These are phyloP conservation scores for Channallabes apus DNA, from an alignment of 2,797 vertebrate species.

Conservation along the genomic window DNA sequence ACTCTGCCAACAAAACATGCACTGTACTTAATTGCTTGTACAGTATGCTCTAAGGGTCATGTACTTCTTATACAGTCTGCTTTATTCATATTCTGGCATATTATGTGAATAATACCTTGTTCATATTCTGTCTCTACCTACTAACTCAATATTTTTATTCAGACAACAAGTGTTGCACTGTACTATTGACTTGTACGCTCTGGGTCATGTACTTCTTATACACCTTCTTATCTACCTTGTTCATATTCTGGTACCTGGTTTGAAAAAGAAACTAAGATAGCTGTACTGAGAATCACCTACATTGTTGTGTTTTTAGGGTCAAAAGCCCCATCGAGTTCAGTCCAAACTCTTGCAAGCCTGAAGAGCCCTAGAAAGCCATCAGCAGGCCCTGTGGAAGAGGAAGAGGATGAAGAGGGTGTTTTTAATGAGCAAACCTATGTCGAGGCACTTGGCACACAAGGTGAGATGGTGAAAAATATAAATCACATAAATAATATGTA, in stretches of 20 bases:
- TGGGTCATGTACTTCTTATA: background rate
- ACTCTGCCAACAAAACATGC: too few relatives aligned
- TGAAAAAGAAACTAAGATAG: background rate
- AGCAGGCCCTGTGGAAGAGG: constrained; percentile 51
- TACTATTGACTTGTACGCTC: background rate
- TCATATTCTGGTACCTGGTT: background rate
- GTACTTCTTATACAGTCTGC: too few relatives aligned
- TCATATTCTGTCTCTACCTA: too few relatives aligned
- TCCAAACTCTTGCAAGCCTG: constrained; percentile 72
- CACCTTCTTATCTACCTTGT: background rate
- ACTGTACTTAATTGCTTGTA: too few relatives aligned
- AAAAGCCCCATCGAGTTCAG: constrained; percentile 65
- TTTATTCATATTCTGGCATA: too few relatives aligned
- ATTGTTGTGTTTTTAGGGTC: constrained; percentile 63
- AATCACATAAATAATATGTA: background rate
- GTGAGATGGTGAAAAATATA: constrained; percentile 61
- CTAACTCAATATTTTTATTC: too few relatives aligned
- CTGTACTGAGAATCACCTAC: background rate
- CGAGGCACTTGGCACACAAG: constrained; percentile 79
- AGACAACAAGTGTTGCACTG: background rate
- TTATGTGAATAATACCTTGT: too few relatives aligned
- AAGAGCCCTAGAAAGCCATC: constrained; percentile 72
- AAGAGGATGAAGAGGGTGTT: constrained; percentile 67
- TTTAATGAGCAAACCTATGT: constrained; percentile 83
- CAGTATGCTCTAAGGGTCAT: too few relatives aligned